These are phyloP conservation scores for Dinoponera quadriceps DNA, from an alignment of 1,140 invertebrate genomes.

Conservation along the genomic window DNA sequence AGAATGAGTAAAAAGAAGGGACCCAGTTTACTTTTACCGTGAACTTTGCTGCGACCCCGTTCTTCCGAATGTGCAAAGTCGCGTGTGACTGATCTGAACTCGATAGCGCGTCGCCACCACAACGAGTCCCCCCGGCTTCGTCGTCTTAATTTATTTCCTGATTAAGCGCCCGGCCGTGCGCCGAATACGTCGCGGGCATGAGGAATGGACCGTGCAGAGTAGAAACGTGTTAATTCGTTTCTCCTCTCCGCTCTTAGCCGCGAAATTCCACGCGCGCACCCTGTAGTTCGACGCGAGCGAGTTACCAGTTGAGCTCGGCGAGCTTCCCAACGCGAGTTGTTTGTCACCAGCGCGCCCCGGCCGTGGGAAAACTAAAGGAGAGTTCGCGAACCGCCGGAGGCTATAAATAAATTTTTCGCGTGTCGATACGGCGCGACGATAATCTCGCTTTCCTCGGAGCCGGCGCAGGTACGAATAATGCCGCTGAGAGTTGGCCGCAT, in stretches of 20 bases:
- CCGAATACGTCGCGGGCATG: constrained; percentile 5
- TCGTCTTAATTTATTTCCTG: background rate
- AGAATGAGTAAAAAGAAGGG: background rate
- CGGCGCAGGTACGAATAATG: background rate
- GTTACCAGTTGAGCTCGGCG: constrained; percentile 39
- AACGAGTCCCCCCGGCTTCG: background rate
- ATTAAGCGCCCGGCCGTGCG: constrained; percentile 28
- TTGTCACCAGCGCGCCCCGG: background rate
- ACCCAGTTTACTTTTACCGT: background rate
- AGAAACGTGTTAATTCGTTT: constrained; percentile 40
- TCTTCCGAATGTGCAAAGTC: background rate
- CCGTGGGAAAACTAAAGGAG: background rate
- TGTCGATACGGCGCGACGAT: background rate
- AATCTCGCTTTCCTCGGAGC: constrained; percentile 13
- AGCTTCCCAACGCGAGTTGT: constrained; percentile 32
- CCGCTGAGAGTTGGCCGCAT: background rate
- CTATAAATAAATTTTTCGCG: constrained; percentile 10
- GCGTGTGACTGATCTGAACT: background rate
- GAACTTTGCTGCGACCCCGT: background rate
- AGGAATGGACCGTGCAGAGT: background rate
- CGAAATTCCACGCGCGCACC: background rate
- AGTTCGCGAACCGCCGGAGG: background rate
- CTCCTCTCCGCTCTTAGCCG: background rate
- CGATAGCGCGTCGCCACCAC: background rate
- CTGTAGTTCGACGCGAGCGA: background rate